Evolutionary conservation across 2,888 invertebrate species (phyloP), one percentile per base, ranked within the genome.

Genomic region (Megamerina dolium): DNA sequence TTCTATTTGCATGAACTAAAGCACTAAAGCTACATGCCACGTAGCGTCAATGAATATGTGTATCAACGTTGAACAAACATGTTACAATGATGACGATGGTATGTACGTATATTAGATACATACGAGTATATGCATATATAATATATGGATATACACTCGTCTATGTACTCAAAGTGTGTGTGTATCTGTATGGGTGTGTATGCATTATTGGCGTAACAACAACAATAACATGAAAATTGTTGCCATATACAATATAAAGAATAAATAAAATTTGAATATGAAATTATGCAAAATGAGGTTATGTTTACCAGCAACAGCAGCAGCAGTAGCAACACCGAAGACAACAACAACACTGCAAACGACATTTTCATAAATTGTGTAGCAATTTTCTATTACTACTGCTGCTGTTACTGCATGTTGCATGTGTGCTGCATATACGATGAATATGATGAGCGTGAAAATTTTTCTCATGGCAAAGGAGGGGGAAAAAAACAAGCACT

Each of bases 231-330:
- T 6, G 6, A 23, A 23, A 23, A 23, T 6, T 10, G 10, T 8
- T 16, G 33, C 16, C 18, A 26, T 12, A 27, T 5, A 17, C n/a
- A 20, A 31, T 4, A 31, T 26, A 21, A 20, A 20, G 30, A 35
- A n/a, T 37, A 38, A 32, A 42, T 38, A 38, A 33, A 42, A 45
- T 44, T 46, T 45, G 46, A 36, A 46, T 49, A 45, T 42, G 39
- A 46, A 46, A 46, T 46, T 46, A 49, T 46, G 41, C 34, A 41
- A 54, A 63, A 56, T 56, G 60, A 58, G 61, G 63, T 62, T 60
- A 56, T 58, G 59, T 61, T 61, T 34, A 35, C 34, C 20, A 35
- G 21, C 35, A 32, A 17, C 34, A 19, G 14, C 26, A 26, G 31
- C 14, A 12, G 33, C 40, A 33, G 18, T 26, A 40, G 33, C 39